These are phyloP conservation scores for Sciurus niger DNA, from an alignment of 2,113 vertebrate genomes.

Conservation along the genomic window DNA sequence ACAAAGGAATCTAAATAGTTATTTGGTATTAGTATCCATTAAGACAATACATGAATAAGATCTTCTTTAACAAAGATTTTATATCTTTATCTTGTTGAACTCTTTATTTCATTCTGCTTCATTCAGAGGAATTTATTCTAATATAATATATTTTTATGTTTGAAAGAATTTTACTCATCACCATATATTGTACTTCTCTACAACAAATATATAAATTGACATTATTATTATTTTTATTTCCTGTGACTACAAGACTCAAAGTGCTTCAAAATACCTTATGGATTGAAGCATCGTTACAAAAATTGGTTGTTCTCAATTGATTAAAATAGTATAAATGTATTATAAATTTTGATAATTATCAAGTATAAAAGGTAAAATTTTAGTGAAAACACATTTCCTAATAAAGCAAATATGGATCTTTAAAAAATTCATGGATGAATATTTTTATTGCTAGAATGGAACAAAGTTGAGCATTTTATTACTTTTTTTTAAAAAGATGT, in stretches of 20 bases:
- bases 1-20: conserved; percentile 42
- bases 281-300: conserved; percentile 28
- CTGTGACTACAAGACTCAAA: neutral
- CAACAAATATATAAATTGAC: neutral
- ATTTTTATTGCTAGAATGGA: conserved; percentile 50
- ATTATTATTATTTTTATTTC: conserved; percentile 34
- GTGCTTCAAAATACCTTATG: conserved; percentile 20
- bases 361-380: conserved; percentile 47
- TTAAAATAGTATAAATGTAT: conserved; percentile 35
- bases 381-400: conserved; percentile 49
- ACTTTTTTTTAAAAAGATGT: neutral
- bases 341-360: conserved; percentile 42
- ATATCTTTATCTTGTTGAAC: neutral
- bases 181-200: neutral
- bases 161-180: conserved; percentile 57
- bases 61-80: neutral
- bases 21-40: neutral
- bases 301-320: neutral
- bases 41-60: neutral
- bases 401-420: conserved; percentile 43
- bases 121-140: conserved; percentile 23
- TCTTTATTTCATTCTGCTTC: conserved; percentile 20
- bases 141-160: conserved; percentile 45
- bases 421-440: neutral
- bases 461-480: conserved; percentile 28